These are phyloP conservation scores for Prochilodus magdalenae DNA, from an alignment of 2,113 vertebrate species.

Conservation along the genomic window DNA sequence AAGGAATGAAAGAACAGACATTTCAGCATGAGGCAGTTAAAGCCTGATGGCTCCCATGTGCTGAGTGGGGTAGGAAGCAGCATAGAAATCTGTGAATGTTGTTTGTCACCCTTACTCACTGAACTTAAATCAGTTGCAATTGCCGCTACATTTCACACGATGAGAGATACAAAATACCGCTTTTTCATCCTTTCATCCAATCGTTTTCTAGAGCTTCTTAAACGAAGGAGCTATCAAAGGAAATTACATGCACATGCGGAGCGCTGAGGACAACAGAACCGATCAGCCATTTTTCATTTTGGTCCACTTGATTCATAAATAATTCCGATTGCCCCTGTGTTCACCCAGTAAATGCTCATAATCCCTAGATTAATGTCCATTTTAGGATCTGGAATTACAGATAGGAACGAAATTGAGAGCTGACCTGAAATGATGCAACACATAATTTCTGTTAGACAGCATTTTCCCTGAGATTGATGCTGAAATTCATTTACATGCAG, in stretches of 20 bases:
- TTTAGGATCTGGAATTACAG: background rate
- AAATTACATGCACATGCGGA: conserved; percentile 8
- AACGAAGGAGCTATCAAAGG: conserved; percentile 5
- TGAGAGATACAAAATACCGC: conserved; percentile 12
- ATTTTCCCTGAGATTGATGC: background rate
- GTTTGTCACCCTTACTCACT: conserved; percentile 28
- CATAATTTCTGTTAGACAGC: background rate
- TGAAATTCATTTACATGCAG: background rate
- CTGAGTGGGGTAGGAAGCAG: conserved; percentile 13
- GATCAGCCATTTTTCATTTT: conserved; percentile 23
- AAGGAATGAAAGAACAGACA: background rate
- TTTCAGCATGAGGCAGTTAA: conserved; percentile 24
- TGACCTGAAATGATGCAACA: background rate
- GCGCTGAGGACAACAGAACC: conserved; percentile 14
- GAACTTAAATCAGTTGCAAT: conserved; percentile 31
- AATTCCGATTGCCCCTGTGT: conserved; percentile 9
- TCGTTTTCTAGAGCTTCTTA: background rate
- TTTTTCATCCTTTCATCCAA: conserved; percentile 23
- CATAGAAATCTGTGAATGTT: background rate
- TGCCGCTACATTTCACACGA: background rate
- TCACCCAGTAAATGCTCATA: conserved; percentile 9
- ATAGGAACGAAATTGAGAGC: background rate
- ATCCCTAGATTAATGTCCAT: background rate
- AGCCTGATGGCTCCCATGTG: background rate
- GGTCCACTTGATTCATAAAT: conserved; percentile 10